These are phyloP conservation scores for Schizaphis graminum DNA, from an alignment of 2,888 invertebrate genomes.

Conservation along the genomic window DNA sequence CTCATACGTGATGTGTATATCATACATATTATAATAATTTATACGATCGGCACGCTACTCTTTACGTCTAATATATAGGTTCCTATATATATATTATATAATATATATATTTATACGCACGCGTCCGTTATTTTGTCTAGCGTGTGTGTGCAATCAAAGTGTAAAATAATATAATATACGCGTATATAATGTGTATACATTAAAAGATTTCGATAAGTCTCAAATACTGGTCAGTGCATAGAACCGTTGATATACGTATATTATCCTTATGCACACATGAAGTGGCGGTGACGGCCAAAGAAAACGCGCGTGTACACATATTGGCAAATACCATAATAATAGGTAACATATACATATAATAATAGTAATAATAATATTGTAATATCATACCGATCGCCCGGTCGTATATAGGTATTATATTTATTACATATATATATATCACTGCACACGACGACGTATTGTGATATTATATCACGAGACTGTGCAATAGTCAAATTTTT, in stretches of 20 bases:
- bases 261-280: not conserved
- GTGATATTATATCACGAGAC: not conserved
- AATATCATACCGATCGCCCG: not conserved
- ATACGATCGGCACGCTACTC: not conserved
- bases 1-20: not conserved
- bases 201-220: not conserved
- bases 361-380: not conserved
- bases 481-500: not conserved
- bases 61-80: not conserved
- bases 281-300: not conserved
- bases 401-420: not conserved
- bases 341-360: not conserved
- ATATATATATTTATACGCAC: not conserved
- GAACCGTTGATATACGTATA: not conserved
- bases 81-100: not conserved
- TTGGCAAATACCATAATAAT: constrained; percentile 23
- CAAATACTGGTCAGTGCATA: not conserved
- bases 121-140: not conserved
- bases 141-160: not conserved
- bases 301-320: not conserved
- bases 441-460: not conserved
- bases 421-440: not conserved
- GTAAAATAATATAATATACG: not conserved
- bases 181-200: not conserved
- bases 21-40: not conserved